Evolutionary conservation across 2,113 vertebrate species (phyloP).

Genomic region (Daphoenositta chrysoptera): DNA sequence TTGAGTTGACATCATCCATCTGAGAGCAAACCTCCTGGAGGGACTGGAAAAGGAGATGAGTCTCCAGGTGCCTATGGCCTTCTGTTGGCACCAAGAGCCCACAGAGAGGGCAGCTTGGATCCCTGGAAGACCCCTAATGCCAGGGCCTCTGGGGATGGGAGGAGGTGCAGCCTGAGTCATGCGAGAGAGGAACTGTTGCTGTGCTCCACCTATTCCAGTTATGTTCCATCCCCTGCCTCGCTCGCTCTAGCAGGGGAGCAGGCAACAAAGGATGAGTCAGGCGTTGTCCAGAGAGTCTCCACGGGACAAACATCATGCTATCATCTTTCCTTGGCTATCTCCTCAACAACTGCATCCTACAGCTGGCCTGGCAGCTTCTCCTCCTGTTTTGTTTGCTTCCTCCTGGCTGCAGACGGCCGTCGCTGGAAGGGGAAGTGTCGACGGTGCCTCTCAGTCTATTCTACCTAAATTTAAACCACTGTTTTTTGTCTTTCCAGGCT

Average conservation of each 20-base stretch:
- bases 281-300: not conserved
- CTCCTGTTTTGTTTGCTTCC: not conserved
- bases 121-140: not conserved
- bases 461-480: conserved; percentile 30
- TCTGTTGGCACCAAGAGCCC: not conserved
- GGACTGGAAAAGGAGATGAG: not conserved
- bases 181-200: not conserved
- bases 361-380: not conserved
- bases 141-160: not conserved
- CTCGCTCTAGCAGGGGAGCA: not conserved
- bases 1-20: fast-evolving
- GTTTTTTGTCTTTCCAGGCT: not conserved
- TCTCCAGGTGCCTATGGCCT: not conserved
- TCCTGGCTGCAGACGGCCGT: not conserved
- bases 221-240: not conserved
- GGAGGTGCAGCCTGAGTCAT: conserved; percentile 30
- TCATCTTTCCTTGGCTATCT: conserved; percentile 21
- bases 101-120: not conserved
- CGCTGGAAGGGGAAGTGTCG: not conserved
- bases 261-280: not conserved
- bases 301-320: not conserved
- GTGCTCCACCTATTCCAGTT: conserved; percentile 36
- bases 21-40: not conserved
- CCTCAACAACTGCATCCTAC: not conserved
- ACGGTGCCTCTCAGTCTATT: conserved; percentile 17